These are phyloP conservation scores for Drosophila anomelani DNA, from an alignment of 2,888 invertebrate species.

Conservation along the genomic window DNA sequence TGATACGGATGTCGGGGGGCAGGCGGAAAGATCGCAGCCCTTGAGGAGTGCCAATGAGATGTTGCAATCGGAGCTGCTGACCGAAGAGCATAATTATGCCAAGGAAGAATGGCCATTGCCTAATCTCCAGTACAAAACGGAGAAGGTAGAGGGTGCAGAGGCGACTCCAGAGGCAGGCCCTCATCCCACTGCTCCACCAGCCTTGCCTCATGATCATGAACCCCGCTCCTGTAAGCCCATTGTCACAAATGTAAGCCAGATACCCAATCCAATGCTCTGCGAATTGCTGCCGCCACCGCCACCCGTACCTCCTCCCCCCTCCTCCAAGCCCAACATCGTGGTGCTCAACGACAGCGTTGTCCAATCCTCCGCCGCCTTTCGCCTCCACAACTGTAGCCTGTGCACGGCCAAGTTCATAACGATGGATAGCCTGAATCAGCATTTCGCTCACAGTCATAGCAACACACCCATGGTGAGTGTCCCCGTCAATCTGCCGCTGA, in stretches of 20 bases:
- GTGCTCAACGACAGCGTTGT: conserved; percentile 84
- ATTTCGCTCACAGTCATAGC: conserved; percentile 61
- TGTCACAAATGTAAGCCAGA: conserved; percentile 81
- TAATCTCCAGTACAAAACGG: conserved; percentile 79
- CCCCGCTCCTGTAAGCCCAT: conserved; percentile 76
- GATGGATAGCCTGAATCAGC: conserved; percentile 78
- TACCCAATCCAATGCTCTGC: conserved; percentile 65
- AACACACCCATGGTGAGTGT: conserved; percentile 79
- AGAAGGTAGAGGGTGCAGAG: conserved; percentile 73
- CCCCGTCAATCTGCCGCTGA: conserved; percentile 52
- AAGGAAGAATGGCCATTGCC: conserved; percentile 81
- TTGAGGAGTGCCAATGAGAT: conserved; percentile 62
- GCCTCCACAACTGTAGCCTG: conserved; percentile 79
- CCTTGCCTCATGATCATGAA: conserved; percentile 24
- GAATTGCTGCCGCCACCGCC: conserved; percentile 56
- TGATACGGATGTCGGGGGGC: conserved; percentile 75
- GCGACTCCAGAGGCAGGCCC: background rate
- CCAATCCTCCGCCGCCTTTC: conserved; percentile 80
- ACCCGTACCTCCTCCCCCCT: conserved; percentile 10
- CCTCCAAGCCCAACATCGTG: conserved; percentile 82
- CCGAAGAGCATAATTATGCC: conserved; percentile 83
- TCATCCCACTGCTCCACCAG: background rate
- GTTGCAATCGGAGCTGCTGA: conserved; percentile 76
- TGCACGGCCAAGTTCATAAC: conserved; percentile 82
- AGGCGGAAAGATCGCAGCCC: conserved; percentile 44